phyloP scores from a whole-genome alignment of 2,888 invertebrate species.

The Exephanes ischioxanthus region DNA sequence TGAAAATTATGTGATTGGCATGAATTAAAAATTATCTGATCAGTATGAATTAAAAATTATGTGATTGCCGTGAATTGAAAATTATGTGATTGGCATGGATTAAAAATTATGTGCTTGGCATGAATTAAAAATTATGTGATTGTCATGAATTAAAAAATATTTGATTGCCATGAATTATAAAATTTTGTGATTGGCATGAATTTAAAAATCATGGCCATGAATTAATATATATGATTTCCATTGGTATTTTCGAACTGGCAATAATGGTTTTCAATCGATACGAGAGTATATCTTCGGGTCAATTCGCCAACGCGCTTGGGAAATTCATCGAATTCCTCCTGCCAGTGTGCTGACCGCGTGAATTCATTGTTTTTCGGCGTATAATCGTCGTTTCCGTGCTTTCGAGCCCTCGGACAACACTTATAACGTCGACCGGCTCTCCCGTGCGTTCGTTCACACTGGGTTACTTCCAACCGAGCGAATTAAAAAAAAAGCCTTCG shows the following conservation, averaged over 20 bases:
- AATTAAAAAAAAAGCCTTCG: slow-evolving; percentile 44
- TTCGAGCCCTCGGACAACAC: neutral
- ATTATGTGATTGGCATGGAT: too few species aligned
- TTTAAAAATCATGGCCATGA: too few species aligned
- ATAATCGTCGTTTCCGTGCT: slow-evolving; percentile 21
- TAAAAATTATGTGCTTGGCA: too few species aligned
- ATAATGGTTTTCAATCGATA: neutral
- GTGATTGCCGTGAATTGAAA: too few species aligned
- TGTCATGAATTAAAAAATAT: too few species aligned
- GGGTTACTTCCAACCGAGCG: slow-evolving; percentile 32
- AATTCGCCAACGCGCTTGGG: neutral
- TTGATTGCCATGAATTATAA: too few species aligned
- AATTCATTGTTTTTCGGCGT: neutral
- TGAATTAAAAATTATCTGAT: too few species aligned
- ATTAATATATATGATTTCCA: neutral
- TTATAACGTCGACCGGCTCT: neutral
- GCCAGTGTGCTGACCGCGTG: neutral
- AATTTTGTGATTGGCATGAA: too few species aligned
- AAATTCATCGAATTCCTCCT: neutral
- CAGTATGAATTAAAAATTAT: too few species aligned
- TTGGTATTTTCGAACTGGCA: neutral
- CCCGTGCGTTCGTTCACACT: neutral
- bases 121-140: too few species aligned
- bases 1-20: neutral
- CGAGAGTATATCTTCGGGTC: neutral